phyloP scores from a whole-genome alignment of 2,888 invertebrate genomes.

The Acleris sparsana region DNA sequence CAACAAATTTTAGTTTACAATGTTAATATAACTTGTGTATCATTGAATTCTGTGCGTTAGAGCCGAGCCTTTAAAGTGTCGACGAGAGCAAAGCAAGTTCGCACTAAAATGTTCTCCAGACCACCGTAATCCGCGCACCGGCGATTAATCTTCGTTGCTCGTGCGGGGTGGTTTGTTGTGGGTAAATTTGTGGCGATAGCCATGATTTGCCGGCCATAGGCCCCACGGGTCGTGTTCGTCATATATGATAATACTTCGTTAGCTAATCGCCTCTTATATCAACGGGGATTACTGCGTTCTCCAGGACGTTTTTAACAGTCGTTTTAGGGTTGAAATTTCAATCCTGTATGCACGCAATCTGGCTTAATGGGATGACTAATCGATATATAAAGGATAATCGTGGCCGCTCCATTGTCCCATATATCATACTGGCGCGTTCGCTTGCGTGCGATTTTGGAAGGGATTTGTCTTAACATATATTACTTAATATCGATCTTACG shows the following conservation, averaged over 20 bases:
- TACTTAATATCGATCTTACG: background rate
- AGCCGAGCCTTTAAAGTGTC: conserved; percentile 51
- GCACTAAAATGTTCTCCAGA: conserved; percentile 35
- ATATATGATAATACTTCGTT: conserved; percentile 75
- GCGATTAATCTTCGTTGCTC: conserved; percentile 57
- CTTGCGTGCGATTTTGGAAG: conserved; percentile 4
- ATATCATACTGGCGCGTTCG: conserved; percentile 31
- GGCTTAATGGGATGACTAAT: conserved; percentile 29
- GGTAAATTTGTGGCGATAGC: conserved; percentile 76
- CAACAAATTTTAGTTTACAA: conserved; percentile 40
- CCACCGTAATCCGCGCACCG: conserved; percentile 45
- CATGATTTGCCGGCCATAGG: conserved; percentile 70
- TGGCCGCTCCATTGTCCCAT: conserved; percentile 19
- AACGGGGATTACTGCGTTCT: conserved; percentile 52
- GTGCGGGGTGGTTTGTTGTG: conserved; percentile 76
- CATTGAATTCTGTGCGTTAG: conserved; percentile 17
- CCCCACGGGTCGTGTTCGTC: conserved; percentile 70
- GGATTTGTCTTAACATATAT: conserved; percentile 14
- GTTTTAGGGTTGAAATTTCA: conserved; percentile 12
- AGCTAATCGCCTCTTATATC: conserved; percentile 72
- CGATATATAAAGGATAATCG: conserved; percentile 34
- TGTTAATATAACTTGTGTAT: background rate
- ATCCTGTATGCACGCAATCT: conserved; percentile 17
- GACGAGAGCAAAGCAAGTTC: conserved; percentile 30
- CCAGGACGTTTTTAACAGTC: conserved; percentile 23